Evolutionary conservation across 2,797 vertebrate genomes (phyloP), one percentile per base, ranked within the genome.

Genomic region (Eulemur coronatus): DNA sequence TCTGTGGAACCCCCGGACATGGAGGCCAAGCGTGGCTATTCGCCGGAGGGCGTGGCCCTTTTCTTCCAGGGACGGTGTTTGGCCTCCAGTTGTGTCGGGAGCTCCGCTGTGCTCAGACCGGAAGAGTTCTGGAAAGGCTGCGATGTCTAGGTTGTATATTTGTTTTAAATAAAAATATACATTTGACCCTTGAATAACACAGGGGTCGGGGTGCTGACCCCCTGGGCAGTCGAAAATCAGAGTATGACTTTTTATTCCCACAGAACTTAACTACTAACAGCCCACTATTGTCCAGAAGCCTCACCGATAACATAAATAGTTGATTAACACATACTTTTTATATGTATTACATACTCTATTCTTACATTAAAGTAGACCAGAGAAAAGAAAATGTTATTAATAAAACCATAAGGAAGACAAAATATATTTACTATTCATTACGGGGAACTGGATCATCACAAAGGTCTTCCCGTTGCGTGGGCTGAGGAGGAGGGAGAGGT

Each of bases 21-120:
- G 7, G 41, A 73, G 41, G 41, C 26, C 4, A 0, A 46, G 0
- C 11, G 13, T 46, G 28, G 14, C 8, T 4, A 3, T 15, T 0
- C 26, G 2, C 24, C 2, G 41, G 41, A 7, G 0, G 24, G 38
- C 0, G 24, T 5, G 50, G 73, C 11, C 26, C 28, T 8, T 15
- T 5, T 3, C 10, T 14, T 35, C 72, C 12, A 2, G 46, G 15
- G n/a, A 4, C 3, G 1, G 0, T 13, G 41, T 82, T 79, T 82
- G 7, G 50, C 50, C 26, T 46, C 61, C 41, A 30, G 6, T 8
- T 26, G 33, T 13, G 7, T n/a, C 15, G 59, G 59, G 33, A 17
- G 52, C n/a, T 17, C 12, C 5, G 0, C 43, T n/a, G 41, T 15
- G 6, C 11, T 26, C 80, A 59, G 35, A 20, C 28, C 0, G 22